phyloP scores from a whole-genome alignment of 1,140 invertebrate species.

The Drosophila tani region DNA sequence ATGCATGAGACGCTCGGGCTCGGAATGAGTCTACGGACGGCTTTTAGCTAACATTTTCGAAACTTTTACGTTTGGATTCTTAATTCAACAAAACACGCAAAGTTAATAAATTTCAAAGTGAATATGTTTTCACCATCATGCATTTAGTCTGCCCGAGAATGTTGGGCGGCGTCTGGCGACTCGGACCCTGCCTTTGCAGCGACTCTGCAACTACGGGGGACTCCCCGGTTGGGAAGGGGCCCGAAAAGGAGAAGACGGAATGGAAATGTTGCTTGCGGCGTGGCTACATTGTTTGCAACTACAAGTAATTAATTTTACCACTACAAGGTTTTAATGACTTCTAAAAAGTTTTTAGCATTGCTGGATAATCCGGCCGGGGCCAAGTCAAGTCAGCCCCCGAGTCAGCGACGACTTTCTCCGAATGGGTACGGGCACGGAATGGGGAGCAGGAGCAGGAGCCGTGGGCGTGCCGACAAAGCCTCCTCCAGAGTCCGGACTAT shows the following conservation, averaged over 20 bases:
- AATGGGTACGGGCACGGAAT: not conserved
- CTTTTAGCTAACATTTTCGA: constrained; percentile 71
- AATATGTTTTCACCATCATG: constrained; percentile 82
- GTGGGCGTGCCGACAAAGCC: constrained; percentile 75
- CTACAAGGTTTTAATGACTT: constrained; percentile 85
- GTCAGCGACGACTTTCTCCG: constrained; percentile 49
- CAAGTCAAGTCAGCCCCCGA: constrained; percentile 54
- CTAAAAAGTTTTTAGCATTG: constrained; percentile 84
- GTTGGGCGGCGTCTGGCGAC: constrained; percentile 44
- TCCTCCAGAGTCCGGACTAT: constrained; percentile 62
- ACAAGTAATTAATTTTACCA: constrained; percentile 85
- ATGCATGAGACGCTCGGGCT: constrained; percentile 53
- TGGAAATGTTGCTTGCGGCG: constrained; percentile 81
- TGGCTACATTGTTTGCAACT: constrained; percentile 84
- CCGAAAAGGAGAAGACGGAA: constrained; percentile 37
- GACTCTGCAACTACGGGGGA: not conserved
- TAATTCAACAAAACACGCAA: constrained; percentile 80
- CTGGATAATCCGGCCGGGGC: constrained; percentile 76
- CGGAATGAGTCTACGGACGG: constrained; percentile 57
- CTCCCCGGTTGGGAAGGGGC: not conserved
- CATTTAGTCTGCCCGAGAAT: constrained; percentile 68
- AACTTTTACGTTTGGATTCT: constrained; percentile 79
- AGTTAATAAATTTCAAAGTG: constrained; percentile 83
- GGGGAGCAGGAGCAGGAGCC: constrained; percentile 1
- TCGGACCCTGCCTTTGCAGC: constrained; percentile 29